These are phyloP conservation scores for Thaumatotibia leucotreta DNA, from an alignment of 1,140 invertebrate genomes.

Conservation along the genomic window DNA sequence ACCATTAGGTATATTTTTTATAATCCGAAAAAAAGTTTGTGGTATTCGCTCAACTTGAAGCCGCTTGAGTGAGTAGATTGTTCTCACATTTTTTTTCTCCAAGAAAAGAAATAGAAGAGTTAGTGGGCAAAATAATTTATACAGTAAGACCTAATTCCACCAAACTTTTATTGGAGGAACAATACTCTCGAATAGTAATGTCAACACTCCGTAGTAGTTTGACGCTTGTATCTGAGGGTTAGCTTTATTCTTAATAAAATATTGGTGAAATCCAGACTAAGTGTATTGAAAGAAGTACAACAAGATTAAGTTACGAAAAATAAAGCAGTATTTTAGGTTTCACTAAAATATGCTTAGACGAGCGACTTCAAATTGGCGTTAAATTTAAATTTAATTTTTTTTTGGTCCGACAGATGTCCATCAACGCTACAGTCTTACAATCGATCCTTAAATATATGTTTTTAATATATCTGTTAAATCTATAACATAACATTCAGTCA, in stretches of 20 bases:
- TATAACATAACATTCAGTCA: slow-evolving; percentile 10
- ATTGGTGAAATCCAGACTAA: too few relatives aligned
- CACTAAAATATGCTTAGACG: not conserved
- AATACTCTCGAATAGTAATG: too few relatives aligned
- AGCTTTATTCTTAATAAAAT: too few relatives aligned
- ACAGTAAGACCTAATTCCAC: too few relatives aligned
- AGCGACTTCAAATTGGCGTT: not conserved
- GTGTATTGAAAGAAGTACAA: not conserved
- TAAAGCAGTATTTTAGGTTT: not conserved
- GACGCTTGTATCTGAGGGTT: too few relatives aligned
- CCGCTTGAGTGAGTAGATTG: not conserved
- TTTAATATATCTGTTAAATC: not conserved
- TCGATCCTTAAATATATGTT: slow-evolving; percentile 9
- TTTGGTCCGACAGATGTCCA: not conserved
- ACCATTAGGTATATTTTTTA: too few relatives aligned
- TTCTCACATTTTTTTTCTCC: not conserved
- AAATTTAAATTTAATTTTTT: not conserved
- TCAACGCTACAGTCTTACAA: not conserved
- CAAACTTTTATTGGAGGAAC: too few relatives aligned
- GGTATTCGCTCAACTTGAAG: not conserved
- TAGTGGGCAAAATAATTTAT: not conserved
- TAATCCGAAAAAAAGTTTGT: not conserved
- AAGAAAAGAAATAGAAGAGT: not conserved
- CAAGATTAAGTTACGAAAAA: not conserved
- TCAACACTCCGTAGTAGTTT: too few relatives aligned